phyloP scores from a whole-genome alignment of 2,113 vertebrate genomes.

The Mystacornis crossleyi region DNA sequence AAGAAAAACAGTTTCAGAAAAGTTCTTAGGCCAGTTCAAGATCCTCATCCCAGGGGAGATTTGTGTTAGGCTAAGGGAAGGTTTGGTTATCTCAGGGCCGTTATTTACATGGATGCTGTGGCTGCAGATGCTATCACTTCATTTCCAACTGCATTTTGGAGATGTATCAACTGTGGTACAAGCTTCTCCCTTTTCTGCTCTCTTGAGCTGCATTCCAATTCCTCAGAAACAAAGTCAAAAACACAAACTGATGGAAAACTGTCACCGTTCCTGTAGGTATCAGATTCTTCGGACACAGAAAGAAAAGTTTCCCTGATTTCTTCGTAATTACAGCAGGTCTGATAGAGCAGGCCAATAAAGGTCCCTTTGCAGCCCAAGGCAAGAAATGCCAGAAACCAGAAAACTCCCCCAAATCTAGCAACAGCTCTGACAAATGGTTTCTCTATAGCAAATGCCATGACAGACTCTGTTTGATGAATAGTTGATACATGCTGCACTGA shows the following conservation, averaged over 20 bases:
- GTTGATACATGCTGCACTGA: neutral
- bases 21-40: neutral
- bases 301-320: neutral
- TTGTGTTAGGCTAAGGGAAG: neutral
- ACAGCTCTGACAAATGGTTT: neutral
- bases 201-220: neutral
- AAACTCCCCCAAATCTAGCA: neutral
- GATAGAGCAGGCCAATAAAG: neutral
- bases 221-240: neutral
- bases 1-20: neutral
- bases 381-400: neutral
- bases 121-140: neutral
- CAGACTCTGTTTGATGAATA: neutral
- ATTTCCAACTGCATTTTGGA: neutral
- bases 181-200: neutral
- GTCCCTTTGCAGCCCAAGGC: neutral
- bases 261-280: fast-evolving
- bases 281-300: neutral
- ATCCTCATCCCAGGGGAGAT: neutral
- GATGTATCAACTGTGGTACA: neutral
- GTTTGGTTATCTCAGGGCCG: neutral
- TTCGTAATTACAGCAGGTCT: neutral
- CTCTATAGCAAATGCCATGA: neutral
- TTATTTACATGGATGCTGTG: fast-evolving
- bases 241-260: neutral